Base-by-base conservation (phyloP, 2,888 invertebrate genomes). In the Parthenolecanium corni region DNA sequence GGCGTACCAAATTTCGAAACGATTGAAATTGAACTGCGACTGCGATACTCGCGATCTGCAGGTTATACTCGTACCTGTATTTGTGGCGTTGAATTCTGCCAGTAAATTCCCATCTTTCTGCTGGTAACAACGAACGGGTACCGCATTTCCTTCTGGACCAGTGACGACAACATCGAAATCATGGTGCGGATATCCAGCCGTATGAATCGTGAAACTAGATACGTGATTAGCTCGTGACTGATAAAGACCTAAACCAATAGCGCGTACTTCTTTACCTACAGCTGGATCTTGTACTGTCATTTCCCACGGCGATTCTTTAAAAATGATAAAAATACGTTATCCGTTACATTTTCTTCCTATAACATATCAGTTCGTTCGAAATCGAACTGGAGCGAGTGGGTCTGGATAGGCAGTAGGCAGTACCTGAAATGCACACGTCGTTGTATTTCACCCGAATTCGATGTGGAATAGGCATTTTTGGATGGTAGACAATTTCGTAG, bases 31-130 rank as follows among this genome's bases (percentile, higher is more conserved):
- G n/a, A n/a, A n/a, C n/a, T n/a, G n/a, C n/a, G n/a, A n/a, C n/a
- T n/a, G n/a, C n/a, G n/a, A n/a, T n/a, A n/a, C n/a, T n/a, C n/a
- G n/a, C n/a, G 31, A 4, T 31, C 9, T 31, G 9, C 46, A 44
- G 9, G 16, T 51, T 18, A 11, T 14, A 5, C 20, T 11, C 23
- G 2, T 20, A 85, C 85, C 77, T 23, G 86, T 81, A 70, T 85
- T 85, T 64, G 84, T 83, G 31, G 89, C 84, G 16, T 86, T 86
- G 74, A 89, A 98, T 74, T 98, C 97, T 0, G 96, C 96, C 72
- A 93, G 85, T 63, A 95, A 78, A 71, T 93, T 86, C 1, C 96
- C 96, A 66, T 95, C 93, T 71, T 95, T 90, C 66, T 96, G 96
- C 72, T 93, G 93, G 74, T 94, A 94, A 72, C 97, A 95, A 64